Percentiles rank a stretch among this genome's conserved stretches.
Conservation (phyloP, 92 coral and sea anemone genomes). For the Plumapathes pennacea region DNA sequence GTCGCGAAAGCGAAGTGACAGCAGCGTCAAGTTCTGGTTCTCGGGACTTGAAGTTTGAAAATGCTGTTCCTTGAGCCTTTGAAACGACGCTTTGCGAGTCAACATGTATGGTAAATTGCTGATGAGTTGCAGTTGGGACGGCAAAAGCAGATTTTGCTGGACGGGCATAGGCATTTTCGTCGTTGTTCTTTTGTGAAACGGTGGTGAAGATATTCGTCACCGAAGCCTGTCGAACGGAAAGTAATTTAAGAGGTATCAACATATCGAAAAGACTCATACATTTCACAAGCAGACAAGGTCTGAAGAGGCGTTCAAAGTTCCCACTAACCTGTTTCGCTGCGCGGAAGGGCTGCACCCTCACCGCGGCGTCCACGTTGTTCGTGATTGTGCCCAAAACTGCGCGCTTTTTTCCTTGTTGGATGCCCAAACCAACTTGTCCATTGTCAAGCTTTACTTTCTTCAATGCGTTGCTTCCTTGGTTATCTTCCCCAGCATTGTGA, state of each 20-base stretch:
- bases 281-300: background rate
- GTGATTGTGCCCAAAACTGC: conserved; percentile 96
- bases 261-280: no score
- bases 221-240: conserved; percentile 50
- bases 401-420: conserved; percentile 75
- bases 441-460: conserved; percentile 83
- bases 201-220: no score
- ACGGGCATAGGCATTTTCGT: conserved; percentile 81
- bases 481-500: conserved; percentile 65
- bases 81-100: conserved; percentile 65
- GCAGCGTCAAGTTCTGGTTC: conserved; percentile 76
- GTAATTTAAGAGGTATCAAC: background rate
- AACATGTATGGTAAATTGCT: conserved; percentile 76
- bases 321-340: conserved; percentile 78
- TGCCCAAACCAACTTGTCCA: conserved; percentile 65
- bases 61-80: conserved; percentile 24
- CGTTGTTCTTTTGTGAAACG: no score
- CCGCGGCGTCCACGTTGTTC: conserved; percentile 71
- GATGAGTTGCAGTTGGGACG: conserved; percentile 63
- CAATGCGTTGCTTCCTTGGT: conserved; percentile 60
- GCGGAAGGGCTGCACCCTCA: conserved; percentile 95
- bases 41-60: conserved; percentile 1
- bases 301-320: background rate
- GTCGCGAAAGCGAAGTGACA: conserved; percentile 86
- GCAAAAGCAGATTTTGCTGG: conserved; percentile 70